Conservation (phyloP, 2,888 invertebrate genomes). For the Andrena bucephala region DNA sequence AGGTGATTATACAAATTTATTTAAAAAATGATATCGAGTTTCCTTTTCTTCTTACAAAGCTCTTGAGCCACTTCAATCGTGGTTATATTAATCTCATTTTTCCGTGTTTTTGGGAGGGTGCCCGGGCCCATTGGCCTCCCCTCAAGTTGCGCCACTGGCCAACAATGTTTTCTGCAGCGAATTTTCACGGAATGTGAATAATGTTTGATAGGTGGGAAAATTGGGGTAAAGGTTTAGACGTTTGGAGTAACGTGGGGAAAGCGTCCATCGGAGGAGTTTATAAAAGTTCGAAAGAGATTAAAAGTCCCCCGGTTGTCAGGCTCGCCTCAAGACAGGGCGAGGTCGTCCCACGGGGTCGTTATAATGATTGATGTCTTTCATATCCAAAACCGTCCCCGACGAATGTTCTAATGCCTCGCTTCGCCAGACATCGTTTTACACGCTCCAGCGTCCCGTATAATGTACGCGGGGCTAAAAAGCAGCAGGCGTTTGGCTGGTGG, state of each 20-base stretch:
- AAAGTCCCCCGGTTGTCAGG: constrained; percentile 60
- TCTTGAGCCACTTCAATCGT: too few relatives aligned
- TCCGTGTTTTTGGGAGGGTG: too few relatives aligned
- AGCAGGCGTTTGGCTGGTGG: constrained; percentile 1
- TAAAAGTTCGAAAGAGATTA: constrained; percentile 66
- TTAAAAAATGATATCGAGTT: too few relatives aligned
- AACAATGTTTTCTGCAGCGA: too few relatives aligned
- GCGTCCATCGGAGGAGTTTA: constrained; percentile 48
- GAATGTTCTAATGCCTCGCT: constrained; percentile 59
- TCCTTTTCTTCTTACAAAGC: too few relatives aligned
- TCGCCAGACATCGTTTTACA: constrained; percentile 50
- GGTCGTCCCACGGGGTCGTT: constrained; percentile 56
- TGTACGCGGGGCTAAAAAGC: constrained; percentile 8
- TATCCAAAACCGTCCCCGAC: constrained; percentile 62
- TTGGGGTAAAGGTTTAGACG: not conserved
- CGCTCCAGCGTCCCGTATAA: constrained; percentile 44
- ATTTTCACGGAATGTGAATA: too few relatives aligned
- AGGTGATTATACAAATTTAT: too few relatives aligned
- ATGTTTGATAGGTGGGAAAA: not conserved
- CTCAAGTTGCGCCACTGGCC: too few relatives aligned
- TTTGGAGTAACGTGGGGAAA: constrained; percentile 9
- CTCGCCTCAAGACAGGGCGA: constrained; percentile 62
- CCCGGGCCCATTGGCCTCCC: too few relatives aligned
- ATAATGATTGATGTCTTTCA: constrained; percentile 69
- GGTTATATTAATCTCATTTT: too few relatives aligned